Percentiles rank a stretch among this genome's conserved stretches.
Evolutionary conservation across 2,797 vertebrate genomes (phyloP).

Genomic region (Gobio occitaniae): DNA sequence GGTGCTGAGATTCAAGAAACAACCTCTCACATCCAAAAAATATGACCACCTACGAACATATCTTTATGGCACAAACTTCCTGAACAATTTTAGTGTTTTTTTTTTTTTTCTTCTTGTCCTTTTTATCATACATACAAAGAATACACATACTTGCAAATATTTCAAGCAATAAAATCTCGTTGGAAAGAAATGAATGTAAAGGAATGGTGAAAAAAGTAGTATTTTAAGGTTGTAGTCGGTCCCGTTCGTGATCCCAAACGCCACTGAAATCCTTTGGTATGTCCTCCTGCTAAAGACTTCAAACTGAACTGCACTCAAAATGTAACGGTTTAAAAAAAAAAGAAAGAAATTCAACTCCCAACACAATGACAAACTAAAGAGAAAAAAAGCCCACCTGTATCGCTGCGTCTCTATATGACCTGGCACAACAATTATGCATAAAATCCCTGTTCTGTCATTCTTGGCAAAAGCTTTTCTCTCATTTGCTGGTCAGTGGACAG

Average conservation of each 20-base stretch:
- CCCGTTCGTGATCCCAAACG: conserved; percentile 15
- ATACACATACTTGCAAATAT: conserved; percentile 52
- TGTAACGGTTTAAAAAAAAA: neutral
- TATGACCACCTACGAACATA: conserved; percentile 50
- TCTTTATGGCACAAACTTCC: conserved; percentile 63
- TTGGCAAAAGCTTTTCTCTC: conserved; percentile 23
- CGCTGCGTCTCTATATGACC: conserved; percentile 12
- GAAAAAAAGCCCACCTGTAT: neutral
- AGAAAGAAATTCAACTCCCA: neutral
- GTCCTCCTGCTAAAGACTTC: conserved; percentile 43
- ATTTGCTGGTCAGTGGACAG: conserved; percentile 33
- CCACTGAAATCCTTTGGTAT: conserved; percentile 60
- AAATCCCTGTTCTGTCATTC: conserved; percentile 18
- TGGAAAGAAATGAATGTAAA: conserved; percentile 42
- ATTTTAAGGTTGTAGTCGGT: conserved; percentile 35
- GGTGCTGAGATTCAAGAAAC: conserved; percentile 25
- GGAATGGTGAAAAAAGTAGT: conserved; percentile 45
- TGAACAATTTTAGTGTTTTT: conserved; percentile 47
- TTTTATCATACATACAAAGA: conserved; percentile 48
- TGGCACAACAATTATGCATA: neutral
- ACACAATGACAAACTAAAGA: neutral
- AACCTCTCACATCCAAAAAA: conserved; percentile 51
- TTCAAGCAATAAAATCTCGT: conserved; percentile 48
- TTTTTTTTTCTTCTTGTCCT: neutral
- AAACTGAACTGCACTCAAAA: conserved; percentile 29